Percentiles rank a stretch among this genome's conserved stretches.
Evolutionary conservation across 2,113 vertebrate species (phyloP).

Genomic region (Polypterus bichir): DNA sequence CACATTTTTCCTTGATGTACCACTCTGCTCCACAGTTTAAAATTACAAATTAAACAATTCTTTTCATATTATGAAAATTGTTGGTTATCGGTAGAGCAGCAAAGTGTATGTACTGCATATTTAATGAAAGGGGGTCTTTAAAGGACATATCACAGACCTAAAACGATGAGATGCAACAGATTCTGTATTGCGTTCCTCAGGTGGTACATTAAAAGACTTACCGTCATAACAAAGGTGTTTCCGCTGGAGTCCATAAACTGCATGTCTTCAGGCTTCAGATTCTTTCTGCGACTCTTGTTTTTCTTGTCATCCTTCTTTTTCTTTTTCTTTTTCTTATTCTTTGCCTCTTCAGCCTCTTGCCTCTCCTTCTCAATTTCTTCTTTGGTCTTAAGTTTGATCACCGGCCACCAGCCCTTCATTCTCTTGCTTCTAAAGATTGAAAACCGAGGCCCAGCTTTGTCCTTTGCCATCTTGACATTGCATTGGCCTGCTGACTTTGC

Average conservation of each 20-base stretch:
- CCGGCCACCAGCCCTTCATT: slow-evolving; percentile 83
- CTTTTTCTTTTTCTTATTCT: slow-evolving; percentile 35
- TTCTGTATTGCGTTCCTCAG: too few species aligned
- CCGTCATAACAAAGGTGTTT: slow-evolving; percentile 64
- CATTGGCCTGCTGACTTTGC: slow-evolving; percentile 61
- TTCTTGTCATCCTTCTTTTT: slow-evolving; percentile 47
- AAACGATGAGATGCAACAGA: too few species aligned
- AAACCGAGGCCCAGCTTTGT: slow-evolving; percentile 61
- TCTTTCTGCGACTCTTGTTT: slow-evolving; percentile 40
- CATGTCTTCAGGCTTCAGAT: slow-evolving; percentile 56
- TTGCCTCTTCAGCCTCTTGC: slow-evolving; percentile 40
- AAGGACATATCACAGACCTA: too few species aligned
- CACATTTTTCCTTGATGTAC: too few species aligned
- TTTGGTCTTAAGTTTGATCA: slow-evolving; percentile 62
- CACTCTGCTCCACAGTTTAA: too few species aligned
- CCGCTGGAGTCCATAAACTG: slow-evolving; percentile 64
- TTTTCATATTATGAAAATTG: too few species aligned
- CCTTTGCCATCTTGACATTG: slow-evolving; percentile 62
- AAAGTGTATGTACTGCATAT: too few species aligned
- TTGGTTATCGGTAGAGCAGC: too few species aligned
- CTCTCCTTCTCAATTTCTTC: slow-evolving; percentile 66
- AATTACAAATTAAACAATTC: too few species aligned
- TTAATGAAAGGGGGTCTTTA: too few species aligned
- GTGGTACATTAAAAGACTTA: slow-evolving; percentile 26
- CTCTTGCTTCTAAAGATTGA: slow-evolving; percentile 77